Evolutionary conservation across 2,113 vertebrate genomes (phyloP), one percentile per base, ranked within the genome.

Genomic region (Xyrauchen texanus): DNA sequence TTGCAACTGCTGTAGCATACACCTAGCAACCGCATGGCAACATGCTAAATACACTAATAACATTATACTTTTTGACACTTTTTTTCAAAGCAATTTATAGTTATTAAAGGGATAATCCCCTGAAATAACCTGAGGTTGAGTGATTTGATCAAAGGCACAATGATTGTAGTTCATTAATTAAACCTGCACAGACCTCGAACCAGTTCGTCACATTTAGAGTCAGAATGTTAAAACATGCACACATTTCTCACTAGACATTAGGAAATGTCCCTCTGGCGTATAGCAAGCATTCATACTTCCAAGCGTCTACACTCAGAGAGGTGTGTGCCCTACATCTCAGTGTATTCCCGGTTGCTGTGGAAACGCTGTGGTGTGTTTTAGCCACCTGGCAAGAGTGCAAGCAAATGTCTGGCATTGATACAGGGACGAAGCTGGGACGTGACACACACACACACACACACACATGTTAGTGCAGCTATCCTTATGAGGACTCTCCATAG

Each of bases 271-370:
- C 34, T 1, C 55, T 11, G 70, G 45, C 13, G 21, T 34, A 34
- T 34, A 34, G 21, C 21, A 34, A 34, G 21, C 21, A 0, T 53
- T 12, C n/a, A 62, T 71, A 67, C 76, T 75, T 67, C 55, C 63
- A 63, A 73, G 21, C 1, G 16, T 70, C 15, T 68, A 72, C 51
- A 57, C 68, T 73, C 65, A 68, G 68, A 81, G 74, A 76, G 74
- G 78, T 72, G 82, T 83, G 82, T 77, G 80, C 52, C 74, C 82
- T 81, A 73, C 77, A 73, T 73, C 71, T 5, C 68, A 51, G 55
- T 84, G 82, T 84, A 74, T 84, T 81, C 74, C 53, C 46, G 15
- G 70, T 78, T 66, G 53, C 82, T n/a, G 44, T 3, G 52, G 82
- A 47, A 78, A 81, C 79, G 2, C 45, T 13, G 21, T 44, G 46